A percentile compares a stretch with the other conserved stretches of the same genome.
Evolutionary conservation across 2,888 invertebrate genomes (phyloP).

Genomic region (Conomelus anceps): DNA sequence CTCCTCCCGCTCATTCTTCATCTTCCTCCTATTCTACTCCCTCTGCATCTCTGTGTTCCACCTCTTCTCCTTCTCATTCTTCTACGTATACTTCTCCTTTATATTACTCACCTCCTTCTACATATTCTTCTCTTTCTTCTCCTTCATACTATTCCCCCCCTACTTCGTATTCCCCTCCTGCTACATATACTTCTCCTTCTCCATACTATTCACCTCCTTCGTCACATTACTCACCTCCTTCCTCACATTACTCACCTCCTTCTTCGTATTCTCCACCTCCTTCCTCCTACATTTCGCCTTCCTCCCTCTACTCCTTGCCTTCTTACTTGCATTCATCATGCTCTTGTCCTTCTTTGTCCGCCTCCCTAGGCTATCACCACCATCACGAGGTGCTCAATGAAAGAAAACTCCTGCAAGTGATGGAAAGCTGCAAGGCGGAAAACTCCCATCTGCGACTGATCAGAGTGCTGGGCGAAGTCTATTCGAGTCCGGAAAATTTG

Average conservation of each 20-base stretch:
- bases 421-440: constrained; percentile 63
- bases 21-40: neutral
- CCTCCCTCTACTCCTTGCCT: neutral
- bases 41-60: no score
- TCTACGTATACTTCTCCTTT: neutral
- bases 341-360: neutral
- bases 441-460: constrained; percentile 65
- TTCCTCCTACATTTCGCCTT: no score
- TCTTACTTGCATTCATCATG: no score
- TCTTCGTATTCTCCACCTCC: neutral
- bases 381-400: constrained; percentile 56
- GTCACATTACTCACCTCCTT: neutral
- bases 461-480: constrained; percentile 70
- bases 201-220: neutral
- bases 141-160: neutral
- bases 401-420: constrained; percentile 62
- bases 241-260: neutral
- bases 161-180: no score
- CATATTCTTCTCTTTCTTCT: neutral
- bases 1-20: neutral
- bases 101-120: neutral
- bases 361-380: constrained; percentile 29
- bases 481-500: constrained; percentile 59
- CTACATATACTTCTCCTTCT: no score
- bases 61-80: neutral